Base-by-base conservation (phyloP, 1,140 invertebrate genomes). In the Trichonephila clavata region DNA sequence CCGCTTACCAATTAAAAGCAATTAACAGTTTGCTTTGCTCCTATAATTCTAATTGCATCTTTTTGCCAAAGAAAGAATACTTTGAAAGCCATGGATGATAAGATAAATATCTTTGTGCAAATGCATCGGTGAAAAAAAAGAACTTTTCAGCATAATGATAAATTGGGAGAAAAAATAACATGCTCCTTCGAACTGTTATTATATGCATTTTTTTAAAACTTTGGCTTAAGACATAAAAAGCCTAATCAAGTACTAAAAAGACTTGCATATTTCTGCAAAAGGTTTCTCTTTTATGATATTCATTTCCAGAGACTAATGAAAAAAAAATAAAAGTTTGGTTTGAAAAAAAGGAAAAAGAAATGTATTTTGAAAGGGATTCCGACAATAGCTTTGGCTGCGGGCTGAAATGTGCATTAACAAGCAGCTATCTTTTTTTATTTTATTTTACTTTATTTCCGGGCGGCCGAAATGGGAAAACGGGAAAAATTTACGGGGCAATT, bases 401-500 rank as follows among this genome's bases (percentile, higher is more conserved):
- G 81, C 81, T 21, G 81, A 83, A 57, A 83, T 20, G 43, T 57
- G 20, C 81, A 57, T 83, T 59, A 83, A 57, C 81, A 50, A 83
- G 20, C 50, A 83, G 20, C 43, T 57, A 83, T 57, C 71, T 20
- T 77, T 39, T 77, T 71, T 77, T 39, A 2, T 77, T 39, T 77
- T 77, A 4, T 27, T 32, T 39, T 16, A 32, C 32, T 77, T 77
- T 77, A 18, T 32, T 77, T 77, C 27, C 71, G 27, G 32, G 71
- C 71, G 27, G 71, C 71, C 27, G 27, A 77, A 71, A 71, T 50
- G 80, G 80, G 50, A 57, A 83, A 83, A 83, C 43, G 20, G 43
- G 43, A 83, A 59, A 59, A 57, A 83, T 83, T 83, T 59, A 57
- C 50, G 81, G 81, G 71, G 81, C 81, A 83, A 83, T 83, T 83